Conservation (phyloP, 2,113 vertebrate species). For the Narcine bancroftii region DNA sequence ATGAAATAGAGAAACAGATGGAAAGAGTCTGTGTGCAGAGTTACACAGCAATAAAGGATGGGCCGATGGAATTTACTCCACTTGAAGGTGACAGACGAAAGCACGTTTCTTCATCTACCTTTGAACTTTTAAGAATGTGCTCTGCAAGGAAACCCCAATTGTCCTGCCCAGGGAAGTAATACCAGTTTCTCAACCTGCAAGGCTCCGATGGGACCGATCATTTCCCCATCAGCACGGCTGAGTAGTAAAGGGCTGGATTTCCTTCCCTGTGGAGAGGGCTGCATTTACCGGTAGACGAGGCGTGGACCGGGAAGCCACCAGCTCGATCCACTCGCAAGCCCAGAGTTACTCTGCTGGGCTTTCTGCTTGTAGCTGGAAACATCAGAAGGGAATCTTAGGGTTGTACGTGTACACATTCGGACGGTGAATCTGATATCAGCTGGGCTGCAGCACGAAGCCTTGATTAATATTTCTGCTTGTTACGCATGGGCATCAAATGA, state of each 20-base stretch:
- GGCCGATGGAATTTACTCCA: background rate
- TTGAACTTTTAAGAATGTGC: background rate
- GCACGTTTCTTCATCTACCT: background rate
- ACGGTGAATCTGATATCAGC: too few species aligned
- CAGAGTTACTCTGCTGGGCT: background rate
- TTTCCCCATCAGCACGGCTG: background rate
- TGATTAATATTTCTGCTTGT: too few species aligned
- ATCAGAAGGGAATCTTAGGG: too few species aligned
- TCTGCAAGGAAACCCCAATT: background rate
- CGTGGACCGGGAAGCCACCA: background rate
- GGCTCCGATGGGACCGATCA: too few species aligned
- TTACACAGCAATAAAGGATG: background rate
- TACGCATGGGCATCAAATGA: too few species aligned
- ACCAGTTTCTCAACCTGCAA: background rate
- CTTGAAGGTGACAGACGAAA: background rate
- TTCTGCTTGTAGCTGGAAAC: background rate
- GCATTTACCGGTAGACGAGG: background rate
- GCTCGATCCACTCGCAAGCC: background rate
- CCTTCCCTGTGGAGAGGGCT: background rate
- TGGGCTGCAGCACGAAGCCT: too few species aligned
- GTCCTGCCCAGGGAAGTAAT: background rate
- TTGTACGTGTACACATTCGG: too few species aligned
- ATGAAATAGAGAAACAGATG: slow-evolving; percentile 16
- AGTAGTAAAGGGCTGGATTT: background rate
- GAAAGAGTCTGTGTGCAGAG: slow-evolving; percentile 20